These are phyloP conservation scores for Stichopus chloronotus DNA, from an alignment of 35 echinoderm and acorn worm species.

Conservation along the genomic window DNA sequence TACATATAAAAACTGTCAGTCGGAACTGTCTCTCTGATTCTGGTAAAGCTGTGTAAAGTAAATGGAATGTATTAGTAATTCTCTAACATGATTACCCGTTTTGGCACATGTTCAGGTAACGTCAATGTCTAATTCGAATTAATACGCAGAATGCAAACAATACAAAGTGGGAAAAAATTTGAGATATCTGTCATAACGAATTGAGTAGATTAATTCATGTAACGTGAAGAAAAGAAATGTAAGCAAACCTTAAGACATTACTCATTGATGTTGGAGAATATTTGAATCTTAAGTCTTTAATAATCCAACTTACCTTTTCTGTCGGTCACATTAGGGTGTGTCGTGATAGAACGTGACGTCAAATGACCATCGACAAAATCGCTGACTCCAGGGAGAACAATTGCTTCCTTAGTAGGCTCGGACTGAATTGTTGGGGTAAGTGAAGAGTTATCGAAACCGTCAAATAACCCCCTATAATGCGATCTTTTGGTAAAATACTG, in stretches of 20 bases:
- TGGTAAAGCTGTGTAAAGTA: neutral
- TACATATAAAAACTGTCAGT: slow-evolving; percentile 33
- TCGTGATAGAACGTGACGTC: neutral
- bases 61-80: neutral
- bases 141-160: too few relatives aligned
- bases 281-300: neutral
- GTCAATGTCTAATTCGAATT: neutral
- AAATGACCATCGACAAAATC: neutral
- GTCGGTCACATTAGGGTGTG: neutral
- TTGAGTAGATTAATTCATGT: too few relatives aligned
- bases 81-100: neutral
- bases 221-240: too few relatives aligned
- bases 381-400: too few relatives aligned
- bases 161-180: too few relatives aligned
- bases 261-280: too few relatives aligned
- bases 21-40: neutral
- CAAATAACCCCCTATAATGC: slow-evolving; percentile 5
- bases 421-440: neutral
- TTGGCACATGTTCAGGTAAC: neutral
- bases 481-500: slow-evolving; percentile 17
- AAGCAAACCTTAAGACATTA: too few relatives aligned
- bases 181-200: too few relatives aligned
- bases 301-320: neutral
- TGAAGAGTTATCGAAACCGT: neutral
- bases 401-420: too few relatives aligned